phyloP scores from a whole-genome alignment of 2,888 invertebrate genomes.

The Idaea dimidiata region DNA sequence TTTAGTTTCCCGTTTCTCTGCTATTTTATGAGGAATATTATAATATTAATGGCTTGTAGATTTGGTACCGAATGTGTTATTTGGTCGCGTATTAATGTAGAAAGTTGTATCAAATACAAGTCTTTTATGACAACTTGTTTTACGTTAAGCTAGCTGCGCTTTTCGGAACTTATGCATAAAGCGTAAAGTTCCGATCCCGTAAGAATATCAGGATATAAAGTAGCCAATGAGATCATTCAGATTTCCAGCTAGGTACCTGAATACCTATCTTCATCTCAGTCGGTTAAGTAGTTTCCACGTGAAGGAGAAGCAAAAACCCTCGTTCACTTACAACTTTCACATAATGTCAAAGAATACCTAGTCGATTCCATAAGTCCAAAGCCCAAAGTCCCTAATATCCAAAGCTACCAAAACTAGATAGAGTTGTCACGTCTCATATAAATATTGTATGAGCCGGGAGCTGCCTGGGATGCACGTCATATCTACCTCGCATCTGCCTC shows the following conservation, averaged over 20 bases:
- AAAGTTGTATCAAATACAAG: neutral
- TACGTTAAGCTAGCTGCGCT: no score
- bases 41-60: neutral
- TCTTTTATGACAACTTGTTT: neutral
- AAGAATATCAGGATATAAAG: no score
- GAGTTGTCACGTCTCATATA: neutral
- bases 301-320: no score
- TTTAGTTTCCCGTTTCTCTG: neutral
- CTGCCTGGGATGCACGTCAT: neutral
- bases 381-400: neutral
- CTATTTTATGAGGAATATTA: neutral
- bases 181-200: no score
- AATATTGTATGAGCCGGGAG: neutral
- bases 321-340: no score
- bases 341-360: no score
- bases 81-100: neutral
- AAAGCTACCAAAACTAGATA: neutral
- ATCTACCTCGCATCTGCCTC: neutral
- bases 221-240: no score
- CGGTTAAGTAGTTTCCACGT: no score
- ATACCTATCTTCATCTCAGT: no score
- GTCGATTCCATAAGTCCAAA: neutral
- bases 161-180: no score
- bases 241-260: no score
- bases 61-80: neutral